These are phyloP conservation scores for Acleris emargana DNA, from an alignment of 2,888 invertebrate genomes.

Conservation along the genomic window DNA sequence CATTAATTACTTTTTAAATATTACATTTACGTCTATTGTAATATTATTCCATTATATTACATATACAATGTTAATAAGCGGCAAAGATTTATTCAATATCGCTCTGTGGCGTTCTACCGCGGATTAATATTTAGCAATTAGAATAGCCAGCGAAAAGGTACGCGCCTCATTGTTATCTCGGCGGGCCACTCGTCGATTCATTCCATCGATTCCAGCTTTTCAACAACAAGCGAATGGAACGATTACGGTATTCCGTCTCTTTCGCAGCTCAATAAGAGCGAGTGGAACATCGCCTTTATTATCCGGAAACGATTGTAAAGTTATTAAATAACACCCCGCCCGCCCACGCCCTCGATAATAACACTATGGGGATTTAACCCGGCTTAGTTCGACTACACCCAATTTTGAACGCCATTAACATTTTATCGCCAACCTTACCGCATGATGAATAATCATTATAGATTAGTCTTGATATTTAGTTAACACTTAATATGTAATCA, in stretches of 20 bases:
- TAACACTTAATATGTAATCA: slow-evolving; percentile 9
- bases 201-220: slow-evolving; percentile 23
- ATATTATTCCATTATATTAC: background rate
- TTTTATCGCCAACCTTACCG: slow-evolving; percentile 9
- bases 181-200: slow-evolving; percentile 23
- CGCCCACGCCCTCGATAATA: slow-evolving; percentile 6
- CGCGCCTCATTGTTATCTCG: slow-evolving; percentile 33
- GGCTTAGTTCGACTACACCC: slow-evolving; percentile 7
- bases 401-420: slow-evolving; percentile 5
- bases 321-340: background rate
- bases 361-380: slow-evolving; percentile 3
- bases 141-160: slow-evolving; percentile 26
- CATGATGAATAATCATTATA: slow-evolving; percentile 12
- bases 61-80: slow-evolving; percentile 24
- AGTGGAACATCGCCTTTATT: background rate
- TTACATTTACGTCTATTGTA: no score
- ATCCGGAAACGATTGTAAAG: background rate
- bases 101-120: slow-evolving; percentile 4
- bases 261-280: background rate
- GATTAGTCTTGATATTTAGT: slow-evolving; percentile 10
- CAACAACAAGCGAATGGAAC: slow-evolving; percentile 10
- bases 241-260: slow-evolving; percentile 4
- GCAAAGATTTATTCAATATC: slow-evolving; percentile 21
- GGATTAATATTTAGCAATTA: slow-evolving; percentile 28
- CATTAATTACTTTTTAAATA: no score